Base-by-base conservation (phyloP, 1,140 invertebrate genomes). In the Magallana angulata region DNA sequence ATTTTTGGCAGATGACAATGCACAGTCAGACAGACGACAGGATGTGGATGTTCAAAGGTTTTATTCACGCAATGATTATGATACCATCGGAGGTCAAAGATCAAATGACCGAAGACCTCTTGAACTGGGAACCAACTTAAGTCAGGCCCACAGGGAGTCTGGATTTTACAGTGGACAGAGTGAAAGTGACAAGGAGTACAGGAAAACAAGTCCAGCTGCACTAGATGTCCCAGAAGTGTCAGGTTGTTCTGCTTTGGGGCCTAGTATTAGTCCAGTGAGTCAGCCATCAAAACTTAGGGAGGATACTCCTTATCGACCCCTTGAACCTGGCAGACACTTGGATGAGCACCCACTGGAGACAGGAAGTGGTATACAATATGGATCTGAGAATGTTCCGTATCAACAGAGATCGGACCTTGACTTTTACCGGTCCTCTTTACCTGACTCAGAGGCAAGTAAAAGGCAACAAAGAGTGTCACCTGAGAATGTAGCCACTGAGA, bases 171-270 rank as follows among this genome's bases (percentile, higher is more conserved):
- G 68, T 11, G 68, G 68, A 36, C 68, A 24, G 7, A 76, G 68
- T 76, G 68, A 76, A 8, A 76, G 24, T 36, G 68, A 76, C 36
- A 76, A 76, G 68, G 68, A 76, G 30, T 76, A 76, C 68, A 62
- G 60, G 14, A 76, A 76, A 24, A 76, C 36, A 48, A 48, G 36
- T 48, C 36, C 36, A 48, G 36, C 36, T 48, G 36, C 36, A 48
- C 5, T 48, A 48, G 36, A 48, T 48, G 36, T 48, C 36, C 36
- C 36, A 48, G 36, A 48, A 48, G 36, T 48, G 36, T 48, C 36
- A 48, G 36, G 68, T n/a, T 6, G 48, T n/a, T 48, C 24, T 62
- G 58, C 83, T 14, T 59, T 84, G n/a, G 58, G 62, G 62, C 83
- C 83, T n/a, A 59, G 83, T 14, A 14, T 1, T 7, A 59, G 59